Percentiles rank a stretch among this genome's conserved stretches.
These are phyloP conservation scores for Molossus alvarezi DNA, from an alignment of 2,797 vertebrate genomes.

Conservation along the genomic window DNA sequence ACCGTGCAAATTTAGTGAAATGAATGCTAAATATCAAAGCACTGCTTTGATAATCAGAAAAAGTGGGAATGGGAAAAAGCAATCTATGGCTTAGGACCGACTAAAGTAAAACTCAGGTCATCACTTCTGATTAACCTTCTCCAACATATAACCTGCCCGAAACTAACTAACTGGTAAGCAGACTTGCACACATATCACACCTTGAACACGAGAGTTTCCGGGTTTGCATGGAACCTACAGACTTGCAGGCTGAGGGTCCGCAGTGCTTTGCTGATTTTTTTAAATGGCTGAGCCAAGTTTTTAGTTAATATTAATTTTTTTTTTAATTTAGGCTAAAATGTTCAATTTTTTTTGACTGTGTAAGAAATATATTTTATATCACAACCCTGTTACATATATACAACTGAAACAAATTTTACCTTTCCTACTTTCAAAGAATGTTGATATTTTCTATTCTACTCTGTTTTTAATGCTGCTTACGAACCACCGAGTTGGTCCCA, in stretches of 20 bases:
- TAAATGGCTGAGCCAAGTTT: background rate
- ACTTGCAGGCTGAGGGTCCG: background rate
- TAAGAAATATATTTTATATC: constrained; percentile 44
- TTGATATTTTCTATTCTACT: background rate
- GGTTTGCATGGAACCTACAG: background rate
- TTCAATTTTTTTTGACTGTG: background rate
- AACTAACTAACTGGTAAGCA: background rate
- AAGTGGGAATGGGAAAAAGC: background rate
- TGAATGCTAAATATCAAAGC: background rate
- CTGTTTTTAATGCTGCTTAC: constrained; percentile 1
- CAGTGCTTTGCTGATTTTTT: background rate
- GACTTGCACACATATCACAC: background rate
- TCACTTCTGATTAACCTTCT: background rate
- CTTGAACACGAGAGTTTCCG: fast-evolving
- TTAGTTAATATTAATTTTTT: background rate
- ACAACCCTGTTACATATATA: background rate
- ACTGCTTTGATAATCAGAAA: constrained; percentile 31
- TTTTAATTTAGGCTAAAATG: background rate
- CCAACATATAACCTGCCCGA: background rate
- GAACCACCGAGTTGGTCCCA: background rate
- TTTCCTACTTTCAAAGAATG: background rate
- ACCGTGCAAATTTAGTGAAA: constrained; percentile 41
- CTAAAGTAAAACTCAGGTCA: background rate
- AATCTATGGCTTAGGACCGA: background rate
- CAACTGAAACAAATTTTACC: background rate